Conservation (phyloP, 2,113 vertebrate species). For the Thermophis baileyi region DNA sequence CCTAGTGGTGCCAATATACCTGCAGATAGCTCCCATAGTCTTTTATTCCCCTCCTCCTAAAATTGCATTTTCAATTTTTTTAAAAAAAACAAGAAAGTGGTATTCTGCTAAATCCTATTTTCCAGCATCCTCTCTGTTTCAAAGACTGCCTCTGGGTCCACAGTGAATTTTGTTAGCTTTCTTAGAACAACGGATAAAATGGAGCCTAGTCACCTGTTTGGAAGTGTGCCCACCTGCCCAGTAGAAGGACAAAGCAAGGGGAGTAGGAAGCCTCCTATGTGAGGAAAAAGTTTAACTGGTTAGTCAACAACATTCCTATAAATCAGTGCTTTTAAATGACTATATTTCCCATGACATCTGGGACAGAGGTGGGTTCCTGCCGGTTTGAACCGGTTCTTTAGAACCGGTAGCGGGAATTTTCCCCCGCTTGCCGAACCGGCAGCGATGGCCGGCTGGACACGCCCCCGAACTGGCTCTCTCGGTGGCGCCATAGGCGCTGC, state of each 20-base stretch:
- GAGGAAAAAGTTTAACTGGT: neutral
- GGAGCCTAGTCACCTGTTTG: neutral
- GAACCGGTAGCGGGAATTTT: no score
- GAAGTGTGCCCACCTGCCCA: neutral
- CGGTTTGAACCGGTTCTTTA: no score
- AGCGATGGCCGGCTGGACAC: no score
- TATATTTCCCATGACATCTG: neutral
- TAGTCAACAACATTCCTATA: neutral
- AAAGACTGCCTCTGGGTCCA: neutral
- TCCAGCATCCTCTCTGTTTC: neutral
- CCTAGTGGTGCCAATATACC: neutral
- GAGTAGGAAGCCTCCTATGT: neutral
- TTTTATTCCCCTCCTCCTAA: neutral
- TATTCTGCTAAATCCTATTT: neutral
- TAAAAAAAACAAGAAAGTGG: neutral
- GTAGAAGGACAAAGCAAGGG: neutral
- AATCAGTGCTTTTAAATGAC: neutral
- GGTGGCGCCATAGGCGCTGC: no score
- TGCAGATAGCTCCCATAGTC: neutral
- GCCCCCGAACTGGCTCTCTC: no score
- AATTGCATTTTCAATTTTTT: neutral
- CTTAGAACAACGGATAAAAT: neutral
- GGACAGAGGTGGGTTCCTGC: no score
- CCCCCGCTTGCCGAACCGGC: no score
- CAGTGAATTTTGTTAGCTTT: neutral